Evolutionary conservation across 2,797 vertebrate genomes (phyloP).

Genomic region (Leptoclinus maculatus): DNA sequence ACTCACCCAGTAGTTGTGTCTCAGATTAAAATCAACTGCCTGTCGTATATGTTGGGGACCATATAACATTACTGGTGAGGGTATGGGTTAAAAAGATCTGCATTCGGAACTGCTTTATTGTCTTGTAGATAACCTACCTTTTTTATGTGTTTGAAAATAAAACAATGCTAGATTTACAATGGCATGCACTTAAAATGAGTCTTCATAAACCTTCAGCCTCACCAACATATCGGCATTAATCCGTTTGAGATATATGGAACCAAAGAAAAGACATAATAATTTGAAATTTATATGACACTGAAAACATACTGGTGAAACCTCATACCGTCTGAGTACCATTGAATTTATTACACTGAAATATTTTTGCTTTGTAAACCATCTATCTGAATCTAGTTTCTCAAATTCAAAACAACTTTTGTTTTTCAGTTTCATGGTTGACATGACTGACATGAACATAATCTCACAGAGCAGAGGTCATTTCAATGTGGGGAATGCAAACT

Average conservation of each 20-base stretch:
- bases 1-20: neutral
- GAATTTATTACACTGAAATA: neutral
- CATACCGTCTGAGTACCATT: neutral
- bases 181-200: neutral
- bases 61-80: constrained; percentile 9
- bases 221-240: neutral
- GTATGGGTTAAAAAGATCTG: neutral
- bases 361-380: neutral
- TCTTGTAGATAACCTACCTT: neutral
- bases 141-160: neutral
- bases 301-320: neutral
- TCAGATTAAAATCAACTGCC: constrained; percentile 25
- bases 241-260: neutral
- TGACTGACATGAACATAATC: neutral
- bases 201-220: neutral
- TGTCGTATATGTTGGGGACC: constrained; percentile 8
- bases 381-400: neutral
- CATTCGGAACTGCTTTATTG: constrained; percentile 5
- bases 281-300: neutral
- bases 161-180: neutral
- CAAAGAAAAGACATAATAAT: neutral
- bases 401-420: no score
- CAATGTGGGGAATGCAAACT: neutral
- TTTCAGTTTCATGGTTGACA: no score
- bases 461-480: neutral